phyloP scores from a whole-genome alignment of 1,140 invertebrate species.

The Bombus turneri region DNA sequence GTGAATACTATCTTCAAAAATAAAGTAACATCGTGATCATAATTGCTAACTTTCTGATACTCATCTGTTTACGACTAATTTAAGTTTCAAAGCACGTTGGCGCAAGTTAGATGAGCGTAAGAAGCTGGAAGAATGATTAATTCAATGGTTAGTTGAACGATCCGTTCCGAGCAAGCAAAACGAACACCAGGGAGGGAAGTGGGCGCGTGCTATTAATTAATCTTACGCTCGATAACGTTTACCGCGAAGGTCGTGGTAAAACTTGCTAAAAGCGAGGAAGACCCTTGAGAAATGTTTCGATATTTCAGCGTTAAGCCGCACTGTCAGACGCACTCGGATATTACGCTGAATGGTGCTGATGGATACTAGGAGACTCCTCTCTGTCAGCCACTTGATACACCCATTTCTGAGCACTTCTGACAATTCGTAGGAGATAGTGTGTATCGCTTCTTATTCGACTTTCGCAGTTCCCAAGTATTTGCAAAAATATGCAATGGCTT shows the following conservation, averaged over 20 bases:
- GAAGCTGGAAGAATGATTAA: constrained; percentile 5
- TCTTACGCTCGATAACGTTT: constrained; percentile 47
- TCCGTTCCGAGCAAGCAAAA: background rate
- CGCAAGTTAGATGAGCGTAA: background rate
- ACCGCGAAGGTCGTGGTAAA: constrained; percentile 59
- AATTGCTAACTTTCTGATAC: too few relatives aligned
- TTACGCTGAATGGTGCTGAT: constrained; percentile 71
- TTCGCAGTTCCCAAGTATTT: background rate
- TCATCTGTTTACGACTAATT: background rate
- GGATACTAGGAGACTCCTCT: constrained; percentile 68
- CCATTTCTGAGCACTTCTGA: constrained; percentile 25
- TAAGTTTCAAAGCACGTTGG: background rate
- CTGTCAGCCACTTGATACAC: constrained; percentile 63
- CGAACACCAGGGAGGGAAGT: background rate
- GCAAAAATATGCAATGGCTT: background rate
- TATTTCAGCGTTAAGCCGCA: constrained; percentile 70
- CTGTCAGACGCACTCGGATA: constrained; percentile 68
- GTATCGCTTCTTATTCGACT: background rate
- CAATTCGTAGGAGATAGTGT: background rate
- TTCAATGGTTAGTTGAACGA: background rate
- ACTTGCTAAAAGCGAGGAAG: constrained; percentile 50
- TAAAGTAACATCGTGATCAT: too few relatives aligned
- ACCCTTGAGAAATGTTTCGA: constrained; percentile 69
- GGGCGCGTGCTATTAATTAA: constrained; percentile 34
- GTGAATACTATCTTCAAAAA: too few relatives aligned